These are phyloP conservation scores for Lepidochitona cinerea DNA, from an alignment of 2,888 invertebrate genomes.

Conservation along the genomic window DNA sequence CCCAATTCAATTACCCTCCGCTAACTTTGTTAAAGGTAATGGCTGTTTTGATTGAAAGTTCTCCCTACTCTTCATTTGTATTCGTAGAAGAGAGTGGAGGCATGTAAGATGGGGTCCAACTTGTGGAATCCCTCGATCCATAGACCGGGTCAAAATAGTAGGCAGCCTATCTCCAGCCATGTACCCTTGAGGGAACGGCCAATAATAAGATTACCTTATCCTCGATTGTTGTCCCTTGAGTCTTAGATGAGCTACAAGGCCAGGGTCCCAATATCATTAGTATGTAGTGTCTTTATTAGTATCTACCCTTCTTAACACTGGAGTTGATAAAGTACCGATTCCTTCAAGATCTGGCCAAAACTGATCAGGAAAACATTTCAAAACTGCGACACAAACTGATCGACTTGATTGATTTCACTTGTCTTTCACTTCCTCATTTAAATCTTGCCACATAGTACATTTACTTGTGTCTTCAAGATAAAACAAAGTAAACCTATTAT, in stretches of 20 bases:
- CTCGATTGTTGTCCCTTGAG: not conserved
- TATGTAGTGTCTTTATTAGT: not conserved
- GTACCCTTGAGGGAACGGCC: not conserved
- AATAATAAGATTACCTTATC: not conserved
- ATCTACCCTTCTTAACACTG: not conserved
- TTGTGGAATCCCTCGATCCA: not conserved
- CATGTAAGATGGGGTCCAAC: not conserved
- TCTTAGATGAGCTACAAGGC: not conserved
- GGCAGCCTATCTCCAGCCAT: not conserved
- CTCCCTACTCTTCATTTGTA: not conserved
- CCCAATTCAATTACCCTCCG: not conserved
- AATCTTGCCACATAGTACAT: no score
- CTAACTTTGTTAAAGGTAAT: constrained; percentile 7
- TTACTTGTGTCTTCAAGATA: no score
- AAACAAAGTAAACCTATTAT: no score
- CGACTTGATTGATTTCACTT: no score
- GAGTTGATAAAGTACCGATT: not conserved
- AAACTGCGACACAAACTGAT: no score
- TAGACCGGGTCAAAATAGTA: not conserved
- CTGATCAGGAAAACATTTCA: no score
- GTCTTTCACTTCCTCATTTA: no score
- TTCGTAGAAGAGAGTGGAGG: not conserved
- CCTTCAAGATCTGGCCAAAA: no score
- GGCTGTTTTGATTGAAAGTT: constrained; percentile 7
- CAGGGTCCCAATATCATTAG: not conserved